Conservation (phyloP, 2,797 vertebrate species). For the Gastrophryne carolinensis region DNA sequence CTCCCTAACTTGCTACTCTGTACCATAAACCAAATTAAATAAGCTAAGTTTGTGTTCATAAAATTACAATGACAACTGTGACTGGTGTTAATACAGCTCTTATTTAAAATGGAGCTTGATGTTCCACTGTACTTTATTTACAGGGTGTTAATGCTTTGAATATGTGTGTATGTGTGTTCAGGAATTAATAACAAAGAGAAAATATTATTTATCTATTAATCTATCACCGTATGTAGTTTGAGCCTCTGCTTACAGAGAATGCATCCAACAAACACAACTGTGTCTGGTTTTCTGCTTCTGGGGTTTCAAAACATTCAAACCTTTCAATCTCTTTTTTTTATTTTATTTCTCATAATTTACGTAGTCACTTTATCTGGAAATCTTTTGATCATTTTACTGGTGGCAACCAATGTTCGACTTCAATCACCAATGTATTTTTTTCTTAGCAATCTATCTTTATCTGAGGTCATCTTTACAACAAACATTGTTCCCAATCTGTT, state of each 20-base stretch:
- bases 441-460: conserved; percentile 34
- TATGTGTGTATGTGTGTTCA: too few species aligned
- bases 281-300: conserved; percentile 9
- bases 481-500: conserved; percentile 45
- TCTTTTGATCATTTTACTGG: conserved; percentile 29
- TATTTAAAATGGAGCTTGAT: too few species aligned
- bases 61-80: too few species aligned
- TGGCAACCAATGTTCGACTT: conserved; percentile 10
- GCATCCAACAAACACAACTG: background rate
- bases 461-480: conserved; percentile 39
- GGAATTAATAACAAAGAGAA: too few species aligned
- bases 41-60: too few species aligned
- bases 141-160: too few species aligned
- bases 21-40: too few species aligned
- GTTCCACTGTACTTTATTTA: too few species aligned
- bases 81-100: too few species aligned
- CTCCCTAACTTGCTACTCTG: too few species aligned
- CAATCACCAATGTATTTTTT: conserved; percentile 45
- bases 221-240: too few species aligned
- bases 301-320: conserved; percentile 23
- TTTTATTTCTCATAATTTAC: conserved; percentile 19
- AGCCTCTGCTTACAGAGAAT: background rate
- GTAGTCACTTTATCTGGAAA: conserved; percentile 28
- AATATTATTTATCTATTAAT: too few species aligned
- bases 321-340: background rate